Evolutionary conservation across 2,113 vertebrate species (phyloP).

Genomic region (Bostrychus sinensis): DNA sequence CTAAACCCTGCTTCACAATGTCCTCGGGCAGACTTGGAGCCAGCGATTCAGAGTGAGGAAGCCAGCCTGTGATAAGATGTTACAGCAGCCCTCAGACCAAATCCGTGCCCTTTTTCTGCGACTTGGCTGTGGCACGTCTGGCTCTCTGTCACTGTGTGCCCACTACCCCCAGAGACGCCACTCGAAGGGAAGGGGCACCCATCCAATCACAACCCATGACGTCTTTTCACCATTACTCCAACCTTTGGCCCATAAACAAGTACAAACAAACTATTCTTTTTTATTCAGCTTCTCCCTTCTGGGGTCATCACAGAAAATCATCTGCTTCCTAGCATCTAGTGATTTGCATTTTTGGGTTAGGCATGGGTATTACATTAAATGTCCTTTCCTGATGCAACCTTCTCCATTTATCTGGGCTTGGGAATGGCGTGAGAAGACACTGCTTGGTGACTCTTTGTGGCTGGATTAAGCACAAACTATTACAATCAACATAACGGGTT

Average conservation of each 20-base stretch:
- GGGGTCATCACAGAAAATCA: background rate
- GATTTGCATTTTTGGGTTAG: too few relatives aligned
- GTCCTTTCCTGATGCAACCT: too few relatives aligned
- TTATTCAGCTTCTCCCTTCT: slow-evolving; percentile 11
- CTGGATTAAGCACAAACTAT: too few relatives aligned
- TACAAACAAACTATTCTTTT: background rate
- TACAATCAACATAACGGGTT: too few relatives aligned
- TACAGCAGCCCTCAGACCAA: slow-evolving; percentile 48
- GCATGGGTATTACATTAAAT: too few relatives aligned
- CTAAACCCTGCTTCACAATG: slow-evolving; percentile 35
- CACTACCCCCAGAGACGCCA: slow-evolving; percentile 19
- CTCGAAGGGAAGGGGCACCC: slow-evolving; percentile 24
- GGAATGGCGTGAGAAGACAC: too few relatives aligned
- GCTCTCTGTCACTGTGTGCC: slow-evolving; percentile 22
- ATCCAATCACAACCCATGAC: slow-evolving; percentile 52
- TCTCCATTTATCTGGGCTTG: too few relatives aligned
- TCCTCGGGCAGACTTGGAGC: slow-evolving; percentile 50
- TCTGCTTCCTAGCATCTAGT: too few relatives aligned
- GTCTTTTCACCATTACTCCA: slow-evolving; percentile 17
- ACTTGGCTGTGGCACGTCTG: slow-evolving; percentile 5
- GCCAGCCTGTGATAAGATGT: slow-evolving; percentile 55
- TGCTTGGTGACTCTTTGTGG: too few relatives aligned
- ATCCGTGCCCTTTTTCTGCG: slow-evolving; percentile 51
- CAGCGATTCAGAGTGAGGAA: slow-evolving; percentile 44
- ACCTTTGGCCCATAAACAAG: slow-evolving; percentile 19